phyloP scores from a whole-genome alignment of 1,140 invertebrate species.

The Macrosteles quadrilineatus region DNA sequence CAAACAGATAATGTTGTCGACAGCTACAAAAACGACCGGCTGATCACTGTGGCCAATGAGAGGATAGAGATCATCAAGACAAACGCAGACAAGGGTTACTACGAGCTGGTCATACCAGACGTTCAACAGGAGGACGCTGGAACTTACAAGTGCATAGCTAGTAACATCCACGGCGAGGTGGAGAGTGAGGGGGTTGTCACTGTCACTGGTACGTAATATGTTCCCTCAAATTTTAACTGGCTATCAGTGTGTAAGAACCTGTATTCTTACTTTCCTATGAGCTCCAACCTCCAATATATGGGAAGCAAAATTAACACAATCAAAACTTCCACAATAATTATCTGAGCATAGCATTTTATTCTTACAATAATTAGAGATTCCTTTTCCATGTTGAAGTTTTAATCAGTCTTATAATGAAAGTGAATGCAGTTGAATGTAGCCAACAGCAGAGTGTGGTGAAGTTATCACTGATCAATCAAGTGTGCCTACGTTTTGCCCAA shows the following conservation, averaged over 20 bases:
- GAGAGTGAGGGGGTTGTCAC: constrained; percentile 74
- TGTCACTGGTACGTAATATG: constrained; percentile 64
- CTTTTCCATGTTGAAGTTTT: no score
- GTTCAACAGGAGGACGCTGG: constrained; percentile 82
- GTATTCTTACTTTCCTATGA: not conserved
- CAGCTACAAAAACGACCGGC: constrained; percentile 81
- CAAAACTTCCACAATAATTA: no score
- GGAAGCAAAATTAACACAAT: no score
- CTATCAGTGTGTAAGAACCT: not conserved
- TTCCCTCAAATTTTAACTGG: constrained; percentile 4
- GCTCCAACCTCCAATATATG: no score
- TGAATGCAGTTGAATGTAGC: no score
- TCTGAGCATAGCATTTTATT: no score
- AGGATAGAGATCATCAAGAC: constrained; percentile 73
- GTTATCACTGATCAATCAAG: no score
- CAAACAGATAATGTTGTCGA: no score
- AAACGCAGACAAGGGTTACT: constrained; percentile 80
- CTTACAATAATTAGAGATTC: no score
- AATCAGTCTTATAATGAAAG: no score
- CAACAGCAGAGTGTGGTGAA: no score
- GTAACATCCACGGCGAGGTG: constrained; percentile 80
- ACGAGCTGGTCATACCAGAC: constrained; percentile 85
- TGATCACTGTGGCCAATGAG: constrained; percentile 67
- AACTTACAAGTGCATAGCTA: constrained; percentile 82
- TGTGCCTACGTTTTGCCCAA: no score